Evolutionary conservation across 2,888 invertebrate genomes (phyloP).

Genomic region (Petrolisthes manimaculis): DNA sequence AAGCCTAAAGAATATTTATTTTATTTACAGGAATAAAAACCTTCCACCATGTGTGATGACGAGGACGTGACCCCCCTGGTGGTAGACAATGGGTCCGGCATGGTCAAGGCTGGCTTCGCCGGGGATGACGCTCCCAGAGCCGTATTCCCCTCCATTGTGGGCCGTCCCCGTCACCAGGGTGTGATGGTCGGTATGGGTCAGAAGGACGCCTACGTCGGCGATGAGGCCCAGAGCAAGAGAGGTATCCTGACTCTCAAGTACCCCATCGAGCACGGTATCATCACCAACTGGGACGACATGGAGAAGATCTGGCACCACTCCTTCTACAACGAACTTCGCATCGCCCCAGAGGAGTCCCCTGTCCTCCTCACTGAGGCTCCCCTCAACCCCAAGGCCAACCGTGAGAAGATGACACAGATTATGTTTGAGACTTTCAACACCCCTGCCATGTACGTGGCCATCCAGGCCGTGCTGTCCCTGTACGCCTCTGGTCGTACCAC

Average conservation of each 20-base stretch:
- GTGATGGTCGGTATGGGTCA: conserved; percentile 66
- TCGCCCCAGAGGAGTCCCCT: conserved; percentile 10
- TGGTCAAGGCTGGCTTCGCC: no score
- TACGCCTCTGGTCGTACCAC: conserved; percentile 62
- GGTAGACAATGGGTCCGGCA: no score
- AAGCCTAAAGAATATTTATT: no score
- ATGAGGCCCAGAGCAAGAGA: conserved; percentile 74
- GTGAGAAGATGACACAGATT: conserved; percentile 89
- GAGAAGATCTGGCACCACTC: conserved; percentile 97
- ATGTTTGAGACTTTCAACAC: conserved; percentile 93
- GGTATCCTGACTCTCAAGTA: conserved; percentile 96
- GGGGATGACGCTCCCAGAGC: no score
- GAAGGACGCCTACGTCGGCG: conserved; percentile 66
- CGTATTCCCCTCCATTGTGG: no score
- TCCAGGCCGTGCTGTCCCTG: conserved; percentile 81
- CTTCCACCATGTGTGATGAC: not conserved
- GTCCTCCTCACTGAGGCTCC: conserved; percentile 86
- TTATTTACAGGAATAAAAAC: not conserved
- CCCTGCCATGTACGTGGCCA: conserved; percentile 92
- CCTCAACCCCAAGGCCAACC: conserved; percentile 93
- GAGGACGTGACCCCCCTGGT: no score
- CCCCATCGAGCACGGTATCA: conserved; percentile 96
- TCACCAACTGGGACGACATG: conserved; percentile 99
- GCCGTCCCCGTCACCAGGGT: conserved; percentile 64
- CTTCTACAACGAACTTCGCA: conserved; percentile 71